A percentile compares a stretch with the other conserved stretches of the same genome.
phyloP scores from a whole-genome alignment of 2,113 vertebrate genomes.

The Pandion haliaetus region DNA sequence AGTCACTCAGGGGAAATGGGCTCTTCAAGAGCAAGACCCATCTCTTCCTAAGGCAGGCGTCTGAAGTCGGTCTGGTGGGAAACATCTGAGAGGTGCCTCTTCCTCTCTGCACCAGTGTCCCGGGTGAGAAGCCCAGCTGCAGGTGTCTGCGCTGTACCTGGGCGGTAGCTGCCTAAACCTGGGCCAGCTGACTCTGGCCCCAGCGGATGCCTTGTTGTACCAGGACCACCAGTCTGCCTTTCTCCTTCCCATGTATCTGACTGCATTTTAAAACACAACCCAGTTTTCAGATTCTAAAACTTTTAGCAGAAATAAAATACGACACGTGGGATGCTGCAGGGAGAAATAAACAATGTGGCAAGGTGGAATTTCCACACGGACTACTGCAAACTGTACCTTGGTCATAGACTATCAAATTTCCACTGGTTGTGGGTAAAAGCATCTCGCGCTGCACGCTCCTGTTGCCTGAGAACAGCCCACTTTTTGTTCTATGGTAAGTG shows the following conservation, averaged over 20 bases:
- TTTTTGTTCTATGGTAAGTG: constrained; percentile 70
- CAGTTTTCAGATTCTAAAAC: background rate
- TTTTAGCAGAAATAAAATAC: background rate
- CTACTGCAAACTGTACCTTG: constrained; percentile 71
- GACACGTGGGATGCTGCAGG: background rate
- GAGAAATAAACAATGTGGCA: background rate
- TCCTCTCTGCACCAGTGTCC: background rate
- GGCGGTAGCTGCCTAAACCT: background rate
- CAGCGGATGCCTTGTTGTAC: background rate
- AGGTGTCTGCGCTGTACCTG: background rate
- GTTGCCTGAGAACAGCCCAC: constrained; percentile 36
- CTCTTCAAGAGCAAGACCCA: background rate
- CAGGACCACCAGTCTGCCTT: background rate
- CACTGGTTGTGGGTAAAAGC: constrained; percentile 68
- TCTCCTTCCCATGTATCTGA: background rate
- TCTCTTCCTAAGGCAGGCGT: background rate
- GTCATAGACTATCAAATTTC: constrained; percentile 83
- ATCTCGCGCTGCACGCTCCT: background rate
- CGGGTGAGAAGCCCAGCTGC: background rate
- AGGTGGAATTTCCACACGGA: background rate
- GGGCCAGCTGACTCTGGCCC: background rate
- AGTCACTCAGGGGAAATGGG: background rate
- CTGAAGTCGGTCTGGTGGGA: background rate
- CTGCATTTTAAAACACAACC: background rate
- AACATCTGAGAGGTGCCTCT: background rate